Base-by-base conservation (phyloP, 2,113 vertebrate species). In the Cyprinodon tularosa region DNA sequence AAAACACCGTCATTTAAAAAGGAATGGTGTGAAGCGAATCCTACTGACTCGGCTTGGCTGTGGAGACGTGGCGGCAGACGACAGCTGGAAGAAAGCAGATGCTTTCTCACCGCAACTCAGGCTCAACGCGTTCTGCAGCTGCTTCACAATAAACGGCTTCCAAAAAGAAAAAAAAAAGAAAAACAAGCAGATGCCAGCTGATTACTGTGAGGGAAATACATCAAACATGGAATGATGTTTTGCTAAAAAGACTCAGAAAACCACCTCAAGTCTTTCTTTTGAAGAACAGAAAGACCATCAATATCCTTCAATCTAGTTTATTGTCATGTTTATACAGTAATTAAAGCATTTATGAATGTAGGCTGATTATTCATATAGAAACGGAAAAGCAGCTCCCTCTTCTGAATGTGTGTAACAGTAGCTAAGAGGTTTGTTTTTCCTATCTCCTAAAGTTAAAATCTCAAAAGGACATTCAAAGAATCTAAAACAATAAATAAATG, bases 61-160 rank as follows among this genome's bases (percentile, higher is more conserved):
- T 39, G 78, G 48, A 67, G 62, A 45, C 22, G 17, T 4, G 77
- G 70, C 78, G 66, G 76, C 74, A 73, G 85, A 78, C 73, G 68
- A 80, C 78, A 82, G 74, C 72, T 88, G 83, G 66, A 69, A 80
- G 72, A 80, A 84, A 78, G 68, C 83, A 78, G 78, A 86, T 88
- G 86, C 77, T 74, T 78, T 82, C 68, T 83, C 72, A 20, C 53
- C 7, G 74, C 85, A 80, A 83, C 74, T 83, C 83, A 84, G 66
- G 78, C 65, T 79, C 68, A 45, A 83, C 78, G 47, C 53, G 82
- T 85, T 88, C 60, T 68, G 70, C 86, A 82, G 84, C 88, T 89
- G 88, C 76, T 83, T 86, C 79, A 74, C 78, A 78, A 83, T 72
- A 78, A 89, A 83, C 83, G 66, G 63, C 75, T 69, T 71, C 66